Percentiles rank a stretch among this genome's conserved stretches.
These are phyloP conservation scores for Saimiri boliviensis DNA, from an alignment of 2,113 vertebrate genomes.

Conservation along the genomic window DNA sequence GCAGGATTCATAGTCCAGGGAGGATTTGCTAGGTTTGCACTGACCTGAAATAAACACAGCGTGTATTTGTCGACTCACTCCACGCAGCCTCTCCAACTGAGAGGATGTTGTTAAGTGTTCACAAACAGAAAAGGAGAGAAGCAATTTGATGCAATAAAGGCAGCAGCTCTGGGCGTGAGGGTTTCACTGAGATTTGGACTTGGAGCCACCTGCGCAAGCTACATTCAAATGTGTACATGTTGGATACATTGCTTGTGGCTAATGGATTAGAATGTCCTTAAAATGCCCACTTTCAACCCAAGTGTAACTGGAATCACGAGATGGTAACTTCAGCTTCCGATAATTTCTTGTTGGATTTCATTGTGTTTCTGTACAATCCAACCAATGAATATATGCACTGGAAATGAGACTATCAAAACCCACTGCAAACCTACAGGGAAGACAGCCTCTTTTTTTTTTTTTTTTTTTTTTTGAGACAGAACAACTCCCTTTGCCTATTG, in stretches of 20 bases:
- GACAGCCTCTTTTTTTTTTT: not conserved
- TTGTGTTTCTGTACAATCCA: not conserved
- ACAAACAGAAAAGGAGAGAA: not conserved
- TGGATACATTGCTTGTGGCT: not conserved
- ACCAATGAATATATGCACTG: constrained; percentile 19
- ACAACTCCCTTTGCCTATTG: too few species aligned
- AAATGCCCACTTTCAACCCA: not conserved
- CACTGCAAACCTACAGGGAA: not conserved
- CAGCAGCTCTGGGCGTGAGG: rapidly evolving
- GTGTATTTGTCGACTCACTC: not conserved
- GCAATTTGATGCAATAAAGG: rapidly evolving
- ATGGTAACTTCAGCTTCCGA: not conserved
- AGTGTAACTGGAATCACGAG: not conserved
- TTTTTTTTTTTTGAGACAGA: too few species aligned
- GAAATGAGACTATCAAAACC: not conserved
- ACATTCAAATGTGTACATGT: rapidly evolving
- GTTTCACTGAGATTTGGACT: not conserved
- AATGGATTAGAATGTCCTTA: too few species aligned
- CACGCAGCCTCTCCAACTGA: not conserved
- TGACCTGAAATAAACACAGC: not conserved
- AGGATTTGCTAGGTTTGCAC: not conserved
- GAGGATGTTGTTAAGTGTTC: not conserved
- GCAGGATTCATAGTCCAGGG: not conserved
- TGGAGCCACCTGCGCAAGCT: not conserved
- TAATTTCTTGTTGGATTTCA: not conserved